Base-by-base conservation (phyloP, 2,113 vertebrate genomes). In the Melanotaenia duboulayi region DNA sequence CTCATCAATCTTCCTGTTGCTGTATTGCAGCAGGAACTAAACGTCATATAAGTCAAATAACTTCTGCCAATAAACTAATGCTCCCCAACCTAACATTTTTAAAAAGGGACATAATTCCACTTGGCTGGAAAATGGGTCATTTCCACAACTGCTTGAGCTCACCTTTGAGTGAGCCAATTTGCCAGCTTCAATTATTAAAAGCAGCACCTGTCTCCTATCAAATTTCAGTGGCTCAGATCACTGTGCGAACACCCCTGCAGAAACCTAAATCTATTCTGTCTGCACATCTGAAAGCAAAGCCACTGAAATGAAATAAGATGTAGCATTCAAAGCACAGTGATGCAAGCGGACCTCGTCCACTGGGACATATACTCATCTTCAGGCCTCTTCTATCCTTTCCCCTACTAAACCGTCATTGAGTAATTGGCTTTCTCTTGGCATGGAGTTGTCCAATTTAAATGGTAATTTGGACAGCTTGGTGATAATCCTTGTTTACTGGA, bases 381-480 rank as follows among this genome's bases (percentile, higher is more conserved):
- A 25, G 66, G 50, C 44, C 11, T 54, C 46, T 17, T 46, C 72
- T 11, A 12, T 61, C 19, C 66, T 23, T 52, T 67, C 80, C 51
- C 69, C 56, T 65, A 69, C 69, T 28, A 76, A 80, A 80, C 20
- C 57, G 68, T 82, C 54, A 72, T 79, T 74, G 80, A 83, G 78
- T 82, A 88, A 89, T 85, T 90, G 89, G 82, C 83, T 89, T 84
- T 90, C 81, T 89, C 77, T 84, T 90, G 85, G 90, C 86, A 80
- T 85, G 56, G 42, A 61, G 80, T 65, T 79, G 81, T 90, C 84
- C 90, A 93, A 93, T 94, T 87, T 92, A 93, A 93, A 94, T 92
- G 92, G 84, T 92, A 93, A 94, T 94, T 83, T 82, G 54, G 54
- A 66, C 73, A 73, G 71, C 70, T 85, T 76, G 55, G 74, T 79